A percentile compares a stretch with the other conserved stretches of the same genome.
Evolutionary conservation across 1,140 invertebrate genomes (phyloP).

Genomic region (Teleogryllus occipitalis): DNA sequence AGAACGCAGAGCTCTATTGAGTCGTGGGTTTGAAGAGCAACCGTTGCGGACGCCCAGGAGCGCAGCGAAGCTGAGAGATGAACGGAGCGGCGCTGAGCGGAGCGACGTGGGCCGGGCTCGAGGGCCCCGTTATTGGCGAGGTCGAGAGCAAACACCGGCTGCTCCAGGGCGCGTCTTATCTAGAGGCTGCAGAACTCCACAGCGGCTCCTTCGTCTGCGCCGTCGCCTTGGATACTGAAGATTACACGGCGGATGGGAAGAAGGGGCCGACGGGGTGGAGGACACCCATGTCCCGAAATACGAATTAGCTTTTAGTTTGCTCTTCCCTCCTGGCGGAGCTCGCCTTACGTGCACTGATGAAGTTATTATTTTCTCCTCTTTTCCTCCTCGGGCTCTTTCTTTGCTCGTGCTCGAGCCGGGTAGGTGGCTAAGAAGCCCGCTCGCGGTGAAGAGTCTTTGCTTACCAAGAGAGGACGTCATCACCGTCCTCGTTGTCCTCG

Average conservation of each 20-base stretch:
- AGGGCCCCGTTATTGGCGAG: background rate
- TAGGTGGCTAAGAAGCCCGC: too few relatives aligned
- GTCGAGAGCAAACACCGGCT: background rate
- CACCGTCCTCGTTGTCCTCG: too few relatives aligned
- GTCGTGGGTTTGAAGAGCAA: too few relatives aligned
- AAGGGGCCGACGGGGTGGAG: too few relatives aligned
- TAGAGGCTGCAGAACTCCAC: background rate
- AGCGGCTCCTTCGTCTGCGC: too few relatives aligned
- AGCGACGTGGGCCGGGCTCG: background rate
- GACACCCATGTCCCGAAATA: background rate
- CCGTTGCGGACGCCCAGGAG: background rate
- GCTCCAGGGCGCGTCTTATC: background rate
- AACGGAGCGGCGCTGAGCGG: background rate
- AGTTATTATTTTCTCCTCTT: constrained; percentile 2
- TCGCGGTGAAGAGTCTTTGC: too few relatives aligned
- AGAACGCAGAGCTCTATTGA: too few relatives aligned
- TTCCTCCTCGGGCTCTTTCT: background rate
- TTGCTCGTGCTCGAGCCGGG: background rate
- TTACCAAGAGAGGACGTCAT: too few relatives aligned
- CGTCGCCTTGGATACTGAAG: background rate
- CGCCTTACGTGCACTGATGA: background rate
- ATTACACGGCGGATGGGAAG: background rate
- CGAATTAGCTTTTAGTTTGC: background rate
- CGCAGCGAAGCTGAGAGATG: background rate
- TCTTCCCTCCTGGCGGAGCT: background rate